Conservation (phyloP, 2,113 vertebrate species). For the Anhinga anhinga region DNA sequence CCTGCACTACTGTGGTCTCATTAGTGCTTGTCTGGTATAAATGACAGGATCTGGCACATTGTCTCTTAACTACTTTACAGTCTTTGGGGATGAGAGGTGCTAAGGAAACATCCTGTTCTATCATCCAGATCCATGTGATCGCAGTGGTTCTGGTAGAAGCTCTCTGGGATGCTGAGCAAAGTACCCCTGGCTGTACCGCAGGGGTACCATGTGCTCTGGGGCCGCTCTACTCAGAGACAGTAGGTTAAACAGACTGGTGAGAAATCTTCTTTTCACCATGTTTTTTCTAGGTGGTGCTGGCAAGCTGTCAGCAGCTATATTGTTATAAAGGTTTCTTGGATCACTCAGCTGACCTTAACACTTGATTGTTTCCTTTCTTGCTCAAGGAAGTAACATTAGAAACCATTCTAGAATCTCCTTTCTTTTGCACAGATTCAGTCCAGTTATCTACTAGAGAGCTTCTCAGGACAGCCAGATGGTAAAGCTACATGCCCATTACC, state of each 20-base stretch:
- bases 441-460: background rate
- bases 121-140: background rate
- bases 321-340: background rate
- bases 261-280: background rate
- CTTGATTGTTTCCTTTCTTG: background rate
- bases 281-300: background rate
- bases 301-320: background rate
- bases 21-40: background rate
- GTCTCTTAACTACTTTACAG: background rate
- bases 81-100: background rate
- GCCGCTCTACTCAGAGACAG: background rate
- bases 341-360: background rate
- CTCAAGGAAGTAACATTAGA: background rate
- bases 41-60: background rate
- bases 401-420: background rate
- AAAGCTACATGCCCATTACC: slow-evolving; percentile 8
- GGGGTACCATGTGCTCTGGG: background rate
- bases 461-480: slow-evolving; percentile 26
- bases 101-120: background rate
- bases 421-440: background rate
- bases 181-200: background rate
- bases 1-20: background rate
- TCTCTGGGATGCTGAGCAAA: background rate
- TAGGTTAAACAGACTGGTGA: background rate
- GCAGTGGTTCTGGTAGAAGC: background rate